These are phyloP conservation scores for Trichogramma pretiosum DNA, from an alignment of 1,140 invertebrate genomes.

Conservation along the genomic window DNA sequence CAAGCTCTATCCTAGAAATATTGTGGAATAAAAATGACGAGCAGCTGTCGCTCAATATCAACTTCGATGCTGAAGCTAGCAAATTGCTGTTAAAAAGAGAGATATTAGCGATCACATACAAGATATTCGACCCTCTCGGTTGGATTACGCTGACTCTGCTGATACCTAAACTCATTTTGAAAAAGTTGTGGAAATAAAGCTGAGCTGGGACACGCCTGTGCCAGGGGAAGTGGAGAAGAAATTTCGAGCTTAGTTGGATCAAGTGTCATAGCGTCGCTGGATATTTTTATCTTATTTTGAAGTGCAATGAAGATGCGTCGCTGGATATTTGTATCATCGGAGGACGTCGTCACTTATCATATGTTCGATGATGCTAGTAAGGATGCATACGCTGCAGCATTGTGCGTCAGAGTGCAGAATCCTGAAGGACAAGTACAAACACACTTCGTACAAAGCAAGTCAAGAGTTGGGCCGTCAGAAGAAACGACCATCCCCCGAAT, in stretches of 20 bases:
- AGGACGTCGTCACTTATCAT: constrained; percentile 3
- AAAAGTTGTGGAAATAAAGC: constrained; percentile 23
- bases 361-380: constrained; percentile 8
- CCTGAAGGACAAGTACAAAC: not conserved
- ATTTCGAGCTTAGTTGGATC: constrained; percentile 20
- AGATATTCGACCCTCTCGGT: constrained; percentile 33
- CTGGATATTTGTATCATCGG: not conserved
- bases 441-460: constrained; percentile 25
- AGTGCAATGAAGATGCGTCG: constrained; percentile 3
- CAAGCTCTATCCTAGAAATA: constrained; percentile 10
- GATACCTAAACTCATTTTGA: constrained; percentile 25
- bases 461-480: constrained; percentile 28
- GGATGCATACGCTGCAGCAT: constrained; percentile 2
- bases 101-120: constrained; percentile 23
- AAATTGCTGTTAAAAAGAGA: constrained; percentile 17
- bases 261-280: constrained; percentile 16
- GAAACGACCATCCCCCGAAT: constrained; percentile 28
- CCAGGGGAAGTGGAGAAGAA: constrained; percentile 8
- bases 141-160: constrained; percentile 26
- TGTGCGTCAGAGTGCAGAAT: not conserved
- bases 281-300: constrained; percentile 1
- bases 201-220: constrained; percentile 23
- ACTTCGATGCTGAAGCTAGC: constrained; percentile 6
- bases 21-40: constrained; percentile 15
- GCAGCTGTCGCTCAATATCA: constrained; percentile 12